phyloP scores from a whole-genome alignment of 30 jellyfish, hydroid and myxozoan species.

The Hydra vulgaris region DNA sequence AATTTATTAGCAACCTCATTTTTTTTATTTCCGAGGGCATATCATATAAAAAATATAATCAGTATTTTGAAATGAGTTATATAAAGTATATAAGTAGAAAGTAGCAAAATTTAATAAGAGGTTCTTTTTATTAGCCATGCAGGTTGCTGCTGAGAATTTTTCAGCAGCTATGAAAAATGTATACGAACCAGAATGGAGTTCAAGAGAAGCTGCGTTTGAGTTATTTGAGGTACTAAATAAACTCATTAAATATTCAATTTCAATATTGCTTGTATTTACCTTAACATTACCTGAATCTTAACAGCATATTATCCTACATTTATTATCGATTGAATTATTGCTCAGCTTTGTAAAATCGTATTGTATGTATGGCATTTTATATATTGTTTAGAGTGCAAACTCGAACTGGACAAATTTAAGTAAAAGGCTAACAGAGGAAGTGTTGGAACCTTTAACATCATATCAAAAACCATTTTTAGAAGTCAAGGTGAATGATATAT shows the following conservation, averaged over 20 bases:
- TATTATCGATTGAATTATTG: too few relatives aligned
- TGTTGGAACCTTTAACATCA: conserved; percentile 72
- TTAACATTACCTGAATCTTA: too few relatives aligned
- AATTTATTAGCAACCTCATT: too few relatives aligned
- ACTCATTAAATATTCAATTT: not conserved
- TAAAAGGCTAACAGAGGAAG: conserved; percentile 63
- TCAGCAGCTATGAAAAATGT: conserved; percentile 86
- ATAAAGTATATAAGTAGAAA: too few relatives aligned
- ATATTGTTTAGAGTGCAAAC: conserved; percentile 55
- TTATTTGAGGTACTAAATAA: conserved; percentile 50
- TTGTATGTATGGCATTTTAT: too few relatives aligned
- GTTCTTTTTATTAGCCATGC: conserved; percentile 71
- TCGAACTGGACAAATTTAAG: conserved; percentile 49
- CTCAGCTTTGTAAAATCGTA: too few relatives aligned
- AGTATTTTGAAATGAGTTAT: too few relatives aligned
- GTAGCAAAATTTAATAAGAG: too few relatives aligned
- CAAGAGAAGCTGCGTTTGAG: conserved; percentile 35
- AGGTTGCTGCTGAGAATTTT: conserved; percentile 74
- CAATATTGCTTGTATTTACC: not conserved
- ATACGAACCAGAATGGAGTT: conserved; percentile 81
- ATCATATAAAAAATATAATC: too few relatives aligned
- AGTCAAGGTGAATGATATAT: conserved; percentile 47
- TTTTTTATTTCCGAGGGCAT: too few relatives aligned
- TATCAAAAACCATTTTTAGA: conserved; percentile 89
- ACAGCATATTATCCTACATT: too few relatives aligned